Base-by-base conservation (phyloP, 1,140 invertebrate species). In the Orchesella cincta region DNA sequence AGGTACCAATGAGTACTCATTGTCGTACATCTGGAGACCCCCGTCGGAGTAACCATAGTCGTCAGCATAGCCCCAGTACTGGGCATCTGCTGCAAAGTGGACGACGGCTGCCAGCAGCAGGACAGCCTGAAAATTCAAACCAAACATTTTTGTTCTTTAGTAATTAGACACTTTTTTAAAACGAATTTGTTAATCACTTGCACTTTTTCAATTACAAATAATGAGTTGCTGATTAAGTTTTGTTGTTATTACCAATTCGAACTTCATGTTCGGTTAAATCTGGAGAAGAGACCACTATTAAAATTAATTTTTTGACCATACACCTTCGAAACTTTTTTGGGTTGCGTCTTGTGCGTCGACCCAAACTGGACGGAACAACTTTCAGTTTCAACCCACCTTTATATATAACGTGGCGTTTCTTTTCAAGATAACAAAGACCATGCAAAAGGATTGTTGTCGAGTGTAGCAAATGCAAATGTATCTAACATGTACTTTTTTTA, bases 51-150 rank as follows among this genome's bases (percentile, higher is more conserved):
- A 8, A 20, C 8, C 39, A 20, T 33, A 67, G 62, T 67, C 20
- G 62, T 67, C 62, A 29, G 8, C 62, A 23, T 67, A 29, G 1
- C 8, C 39, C 8, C 20, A 46, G 20, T 26, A 12, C 2, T 18
- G 28, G 28, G 29, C 62, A 33, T 67, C 26, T 12, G 29, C 31
- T 8, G 62, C 62, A 31, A 8, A 31, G 62, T 67, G 62, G 8
- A 67, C 62, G 2, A 67, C 62, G 62, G 62, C 62, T 67, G 62
- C 62, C 62, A 67, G n/a, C 62, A 67, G 62, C 62, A 67, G 62
- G 31, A 67, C 62, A 67, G 62, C 62, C 62, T 67, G 23, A n/a
- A 26, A 57, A 57, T 57, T 67, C 62, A 33, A 23, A 67, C 8
- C 5, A 67, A 67, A 67, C 54, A 67, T 67, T 12, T 46, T 46